A percentile compares a stretch with the other conserved stretches of the same genome.
These are phyloP conservation scores for Brenthis daphne DNA, from an alignment of 2,888 invertebrate genomes.

Conservation along the genomic window DNA sequence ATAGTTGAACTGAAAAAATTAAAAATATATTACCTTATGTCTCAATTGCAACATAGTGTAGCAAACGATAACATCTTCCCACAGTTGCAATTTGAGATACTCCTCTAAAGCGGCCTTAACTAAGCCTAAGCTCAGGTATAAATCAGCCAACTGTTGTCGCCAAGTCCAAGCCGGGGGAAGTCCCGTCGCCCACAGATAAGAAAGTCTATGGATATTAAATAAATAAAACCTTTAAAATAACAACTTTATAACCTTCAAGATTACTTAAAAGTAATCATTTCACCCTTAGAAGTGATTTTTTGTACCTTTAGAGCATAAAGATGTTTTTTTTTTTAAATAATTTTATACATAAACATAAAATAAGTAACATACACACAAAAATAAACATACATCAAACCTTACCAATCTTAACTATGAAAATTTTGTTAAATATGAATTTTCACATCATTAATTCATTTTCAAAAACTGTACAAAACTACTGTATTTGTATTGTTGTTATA, in stretches of 20 bases:
- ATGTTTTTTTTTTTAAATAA: too few species aligned
- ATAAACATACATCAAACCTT: too few species aligned
- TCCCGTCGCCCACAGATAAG: constrained; percentile 87
- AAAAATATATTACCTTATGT: constrained; percentile 84
- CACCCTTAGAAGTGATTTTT: too few species aligned
- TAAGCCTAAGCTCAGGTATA: constrained; percentile 90
- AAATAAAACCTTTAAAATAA: too few species aligned
- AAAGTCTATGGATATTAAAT: constrained; percentile 59
- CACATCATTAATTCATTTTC: too few species aligned
- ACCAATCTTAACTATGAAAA: too few species aligned
- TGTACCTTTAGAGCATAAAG: too few species aligned
- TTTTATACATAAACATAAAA: too few species aligned
- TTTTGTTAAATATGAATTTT: too few species aligned
- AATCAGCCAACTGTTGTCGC: constrained; percentile 88
- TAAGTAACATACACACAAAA: too few species aligned
- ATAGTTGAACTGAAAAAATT: background rate
- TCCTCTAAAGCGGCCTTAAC: constrained; percentile 92
- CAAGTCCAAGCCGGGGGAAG: constrained; percentile 89
- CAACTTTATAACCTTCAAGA: too few species aligned
- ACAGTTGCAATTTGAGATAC: constrained; percentile 88
- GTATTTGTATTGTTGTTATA: background rate
- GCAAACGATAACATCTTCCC: constrained; percentile 97
- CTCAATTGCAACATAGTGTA: constrained; percentile 91
- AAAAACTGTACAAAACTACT: background rate
- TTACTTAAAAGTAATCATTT: too few species aligned